Evolutionary conservation across 1,140 invertebrate genomes (phyloP), one percentile per base, ranked within the genome.

Genomic region (Musca domestica): DNA sequence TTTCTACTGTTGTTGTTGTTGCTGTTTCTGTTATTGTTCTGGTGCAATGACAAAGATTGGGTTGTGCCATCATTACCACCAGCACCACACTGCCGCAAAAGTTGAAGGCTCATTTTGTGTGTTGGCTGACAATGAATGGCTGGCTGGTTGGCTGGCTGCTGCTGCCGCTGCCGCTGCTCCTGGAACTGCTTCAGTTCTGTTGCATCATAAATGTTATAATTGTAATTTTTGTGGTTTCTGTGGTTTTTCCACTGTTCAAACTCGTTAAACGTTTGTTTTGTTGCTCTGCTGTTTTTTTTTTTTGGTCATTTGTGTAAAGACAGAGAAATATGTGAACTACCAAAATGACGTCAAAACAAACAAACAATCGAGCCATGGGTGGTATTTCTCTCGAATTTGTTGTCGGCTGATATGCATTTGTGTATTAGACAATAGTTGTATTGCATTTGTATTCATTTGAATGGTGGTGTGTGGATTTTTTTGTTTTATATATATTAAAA

Each of bases 141-240:
- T 30, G 27, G 27, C 27, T 30, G 27, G 9, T 30, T n/a, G 27
- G 3, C 3, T 41, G 4, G 34, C 19, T 54, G 20, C 20, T 22
- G 15, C 20, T 54, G 10, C 1, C 2, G 23, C 54, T 56, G 25
- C 17, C 19, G 9, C 56, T 19, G n/a, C 56, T 19, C 17, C 25
- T 15, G 27, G 22, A 54, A 25, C 54, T 27, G 27, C 27, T 30
- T 30, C 27, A 4, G 27, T 30, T 30, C 9, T 30, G 34, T 41
- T 41, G 34, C 56, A 61, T 61, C 56, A 61, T 61, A 61, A 61
- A 61, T 41, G 56, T 61, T 61, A 61, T 61, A 61, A 61, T 61
- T 61, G 56, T 61, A 34, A 41, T 61, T 61, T 61, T 61, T 61
- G 56, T 61, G 56, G 56, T 34, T 61, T 61, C 27, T 61, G 56